phyloP scores from a whole-genome alignment of 35 echinoderm and acorn worm species.

The Chiridota heheva region DNA sequence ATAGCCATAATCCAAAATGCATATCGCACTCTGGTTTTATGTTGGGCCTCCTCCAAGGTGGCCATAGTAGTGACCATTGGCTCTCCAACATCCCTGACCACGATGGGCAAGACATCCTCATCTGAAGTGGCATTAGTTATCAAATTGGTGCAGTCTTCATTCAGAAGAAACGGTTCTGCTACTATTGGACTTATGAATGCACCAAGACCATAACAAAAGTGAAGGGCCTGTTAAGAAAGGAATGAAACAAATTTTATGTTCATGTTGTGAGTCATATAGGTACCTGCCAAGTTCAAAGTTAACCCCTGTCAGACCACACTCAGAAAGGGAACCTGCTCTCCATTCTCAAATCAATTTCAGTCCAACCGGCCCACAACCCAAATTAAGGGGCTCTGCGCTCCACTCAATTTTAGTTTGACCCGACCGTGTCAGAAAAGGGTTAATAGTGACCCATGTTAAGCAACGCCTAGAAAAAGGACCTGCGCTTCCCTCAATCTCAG shows the following conservation, averaged over 20 bases:
- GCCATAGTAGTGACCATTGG: neutral
- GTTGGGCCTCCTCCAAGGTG: conserved; percentile 64
- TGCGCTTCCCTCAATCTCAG: too few species aligned
- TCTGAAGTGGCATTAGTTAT: conserved; percentile 38
- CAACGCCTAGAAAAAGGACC: too few species aligned
- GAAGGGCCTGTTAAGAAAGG: conserved; percentile 68
- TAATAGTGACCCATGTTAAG: too few species aligned
- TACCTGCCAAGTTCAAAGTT: too few species aligned
- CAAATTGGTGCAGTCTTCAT: conserved; percentile 73
- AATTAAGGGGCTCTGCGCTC: too few species aligned
- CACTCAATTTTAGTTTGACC: too few species aligned
- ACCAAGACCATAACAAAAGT: conserved; percentile 98
- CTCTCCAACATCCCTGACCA: conserved; percentile 13
- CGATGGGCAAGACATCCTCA: conserved; percentile 10
- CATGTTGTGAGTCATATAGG: neutral
- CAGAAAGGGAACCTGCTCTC: too few species aligned
- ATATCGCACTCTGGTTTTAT: conserved; percentile 73
- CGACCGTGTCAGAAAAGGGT: too few species aligned
- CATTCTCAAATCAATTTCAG: too few species aligned
- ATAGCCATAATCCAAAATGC: conserved; percentile 98
- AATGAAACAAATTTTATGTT: conserved; percentile 1
- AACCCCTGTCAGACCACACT: too few species aligned
- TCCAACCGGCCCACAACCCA: too few species aligned
- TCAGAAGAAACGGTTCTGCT: conserved; percentile 93
- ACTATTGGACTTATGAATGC: conserved; percentile 93